Percentiles rank a stretch among this genome's conserved stretches.
These are phyloP conservation scores for Aegotheles bennettii DNA, from an alignment of 2,113 vertebrate species.

Conservation along the genomic window DNA sequence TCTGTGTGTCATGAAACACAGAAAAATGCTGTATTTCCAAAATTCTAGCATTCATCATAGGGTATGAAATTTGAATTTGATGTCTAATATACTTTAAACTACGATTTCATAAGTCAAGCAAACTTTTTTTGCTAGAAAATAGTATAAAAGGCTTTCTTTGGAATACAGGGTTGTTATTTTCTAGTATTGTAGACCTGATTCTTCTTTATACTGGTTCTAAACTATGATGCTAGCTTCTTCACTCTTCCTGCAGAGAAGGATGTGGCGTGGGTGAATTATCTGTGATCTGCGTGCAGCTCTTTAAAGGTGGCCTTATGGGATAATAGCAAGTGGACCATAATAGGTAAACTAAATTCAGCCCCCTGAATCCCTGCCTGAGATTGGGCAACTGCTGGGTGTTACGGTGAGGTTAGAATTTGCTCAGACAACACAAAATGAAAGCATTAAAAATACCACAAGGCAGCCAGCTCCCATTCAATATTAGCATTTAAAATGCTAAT, in stretches of 20 bases:
- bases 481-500: slow-evolving; percentile 7
- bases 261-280: neutral
- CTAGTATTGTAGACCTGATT: neutral
- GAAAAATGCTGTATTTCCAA: neutral
- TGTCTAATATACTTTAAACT: neutral
- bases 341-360: neutral
- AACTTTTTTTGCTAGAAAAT: neutral
- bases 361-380: neutral
- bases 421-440: neutral
- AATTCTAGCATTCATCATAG: neutral
- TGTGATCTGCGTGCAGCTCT: neutral
- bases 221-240: neutral
- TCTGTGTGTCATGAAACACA: neutral
- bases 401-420: neutral
- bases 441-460: neutral
- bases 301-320: accelerated
- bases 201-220: neutral
- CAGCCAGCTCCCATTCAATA: neutral
- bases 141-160: neutral
- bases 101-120: neutral
- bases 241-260: neutral
- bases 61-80: neutral
- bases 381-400: neutral
- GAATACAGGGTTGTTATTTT: neutral
- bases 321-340: neutral